Evolutionary conservation across 2,888 invertebrate genomes (phyloP).

Genomic region (Latheticus oryzae): DNA sequence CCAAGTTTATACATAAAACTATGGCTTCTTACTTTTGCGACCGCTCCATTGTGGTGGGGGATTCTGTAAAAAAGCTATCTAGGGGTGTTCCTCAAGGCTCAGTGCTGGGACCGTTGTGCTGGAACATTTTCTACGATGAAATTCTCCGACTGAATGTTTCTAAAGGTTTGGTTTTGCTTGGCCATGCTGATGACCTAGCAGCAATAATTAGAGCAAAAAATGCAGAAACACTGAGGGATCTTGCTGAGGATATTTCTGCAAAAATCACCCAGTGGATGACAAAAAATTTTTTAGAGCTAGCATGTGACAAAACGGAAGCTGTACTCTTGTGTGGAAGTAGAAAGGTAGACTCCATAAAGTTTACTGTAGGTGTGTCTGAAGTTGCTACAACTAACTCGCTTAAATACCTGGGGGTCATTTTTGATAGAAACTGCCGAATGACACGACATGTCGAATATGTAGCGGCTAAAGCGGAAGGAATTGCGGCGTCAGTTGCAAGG

Average conservation of each 20-base stretch:
- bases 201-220: no score
- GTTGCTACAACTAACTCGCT: background rate
- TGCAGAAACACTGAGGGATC: no score
- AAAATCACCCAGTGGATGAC: no score
- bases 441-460: background rate
- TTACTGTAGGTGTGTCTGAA: background rate
- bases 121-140: conserved; percentile 30
- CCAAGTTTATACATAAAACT: no score
- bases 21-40: conserved; percentile 34
- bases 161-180: conserved; percentile 4
- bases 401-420: conserved; percentile 13
- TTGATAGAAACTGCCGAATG: background rate
- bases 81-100: conserved; percentile 34
- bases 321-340: background rate
- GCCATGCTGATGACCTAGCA: conserved; percentile 40
- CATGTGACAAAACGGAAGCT: conserved; percentile 16
- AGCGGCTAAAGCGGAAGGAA: background rate
- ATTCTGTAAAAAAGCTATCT: conserved; percentile 1
- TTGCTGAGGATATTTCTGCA: no score
- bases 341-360: background rate
- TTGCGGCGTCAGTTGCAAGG: background rate
- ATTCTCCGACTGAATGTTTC: conserved; percentile 9
- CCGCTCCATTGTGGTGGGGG: conserved; percentile 10
- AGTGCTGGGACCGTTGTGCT: conserved; percentile 21
- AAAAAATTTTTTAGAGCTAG: no score